These are phyloP conservation scores for Plusia festucae DNA, from an alignment of 2,888 invertebrate species.

Conservation along the genomic window DNA sequence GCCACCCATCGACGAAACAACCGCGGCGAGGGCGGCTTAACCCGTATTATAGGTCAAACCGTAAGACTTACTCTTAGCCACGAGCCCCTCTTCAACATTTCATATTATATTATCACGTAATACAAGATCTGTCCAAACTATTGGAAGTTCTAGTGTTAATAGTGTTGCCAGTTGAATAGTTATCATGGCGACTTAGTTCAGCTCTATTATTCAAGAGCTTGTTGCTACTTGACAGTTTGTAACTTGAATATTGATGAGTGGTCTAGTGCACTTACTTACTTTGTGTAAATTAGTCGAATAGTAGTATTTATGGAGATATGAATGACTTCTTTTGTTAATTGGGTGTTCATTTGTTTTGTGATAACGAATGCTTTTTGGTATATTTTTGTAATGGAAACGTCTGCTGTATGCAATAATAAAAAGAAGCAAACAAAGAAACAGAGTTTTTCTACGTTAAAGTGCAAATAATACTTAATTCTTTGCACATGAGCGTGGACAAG, in stretches of 20 bases:
- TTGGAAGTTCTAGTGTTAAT: slow-evolving; percentile 22
- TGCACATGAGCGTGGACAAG: too few relatives aligned
- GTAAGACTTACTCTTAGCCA: too few relatives aligned
- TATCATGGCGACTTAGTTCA: slow-evolving; percentile 7
- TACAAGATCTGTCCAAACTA: slow-evolving; percentile 12
- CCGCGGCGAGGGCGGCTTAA: too few relatives aligned
- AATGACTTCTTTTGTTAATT: not conserved
- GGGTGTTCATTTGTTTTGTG: not conserved
- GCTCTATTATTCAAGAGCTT: slow-evolving; percentile 4
- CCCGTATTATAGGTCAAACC: too few relatives aligned
- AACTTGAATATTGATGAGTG: not conserved
- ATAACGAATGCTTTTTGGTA: not conserved
- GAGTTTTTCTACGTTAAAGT: too few relatives aligned
- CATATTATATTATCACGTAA: not conserved
- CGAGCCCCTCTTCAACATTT: too few relatives aligned
- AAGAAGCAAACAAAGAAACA: too few relatives aligned
- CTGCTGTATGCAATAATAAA: too few relatives aligned
- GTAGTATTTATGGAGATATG: not conserved
- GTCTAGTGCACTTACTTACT: not conserved
- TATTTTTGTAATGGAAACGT: too few relatives aligned
- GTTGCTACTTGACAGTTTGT: slow-evolving; percentile 1
- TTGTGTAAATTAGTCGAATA: not conserved
- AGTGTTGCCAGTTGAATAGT: slow-evolving; percentile 12
- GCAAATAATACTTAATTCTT: too few relatives aligned
- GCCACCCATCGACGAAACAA: too few relatives aligned